Evolutionary conservation across 2,113 vertebrate genomes (phyloP), one percentile per base, ranked within the genome.

Genomic region (Oophaga pumilio): DNA sequence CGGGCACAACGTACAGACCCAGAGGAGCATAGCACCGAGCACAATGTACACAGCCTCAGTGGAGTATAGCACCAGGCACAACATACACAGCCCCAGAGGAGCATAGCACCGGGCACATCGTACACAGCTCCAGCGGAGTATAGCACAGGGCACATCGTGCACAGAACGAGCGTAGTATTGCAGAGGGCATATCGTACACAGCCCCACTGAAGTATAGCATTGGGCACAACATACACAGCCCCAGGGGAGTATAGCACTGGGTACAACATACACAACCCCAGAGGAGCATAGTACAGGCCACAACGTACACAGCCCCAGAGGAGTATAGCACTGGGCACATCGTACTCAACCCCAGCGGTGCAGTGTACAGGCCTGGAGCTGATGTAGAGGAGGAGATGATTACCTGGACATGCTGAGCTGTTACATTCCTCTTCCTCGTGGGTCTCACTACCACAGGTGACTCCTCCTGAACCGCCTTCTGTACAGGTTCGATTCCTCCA

Each of bases 401-500:
- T 60, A 90, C 89, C 89, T 89, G 84, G 80, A 26, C 89, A 90
- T 0, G 85, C 56, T 11, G 15, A 6, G 52, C 22, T 69, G 85
- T 81, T 85, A 53, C 89, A 90, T 8, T 87, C 85, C 43, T 86
- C 84, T 49, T 52, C 91, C 74, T 91, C 56, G 0, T 1, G 74
- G 53, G 91, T 91, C 12, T 92, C 90, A 0, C 56, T 85, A 0
- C 24, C 49, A 33, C 97, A 98, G 6, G 91, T 33, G 0, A 89
- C 90, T 0, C 94, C 93, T 0, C 71, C 87, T 0, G 92, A 76
- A 0, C 20, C 22, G 18, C 91, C 89, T 80, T 89, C 91, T 69
- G 89, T 83, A 84, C 97, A 98, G 28, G 85, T 76, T 4, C 96
- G 94, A 4, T 85, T 92, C 49, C 96, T 93, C 2, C 86, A 89